A percentile compares a stretch with the other conserved stretches of the same genome.
Conservation (phyloP, 2,888 invertebrate genomes). For the Electrophaes corylata region DNA sequence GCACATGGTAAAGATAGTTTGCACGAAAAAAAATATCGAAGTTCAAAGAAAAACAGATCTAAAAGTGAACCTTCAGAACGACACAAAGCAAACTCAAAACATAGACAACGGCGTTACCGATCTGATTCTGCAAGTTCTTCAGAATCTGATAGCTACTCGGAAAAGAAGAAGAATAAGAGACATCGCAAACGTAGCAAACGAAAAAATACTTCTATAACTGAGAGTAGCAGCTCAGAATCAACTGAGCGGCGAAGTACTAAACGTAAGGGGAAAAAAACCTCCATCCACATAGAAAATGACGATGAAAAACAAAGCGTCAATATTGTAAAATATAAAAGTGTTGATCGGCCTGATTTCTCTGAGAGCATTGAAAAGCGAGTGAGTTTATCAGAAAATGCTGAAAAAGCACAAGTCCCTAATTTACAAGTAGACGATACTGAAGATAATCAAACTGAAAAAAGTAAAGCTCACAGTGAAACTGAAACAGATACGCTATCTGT, state of each 20-base stretch:
- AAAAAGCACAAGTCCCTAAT: conserved; percentile 35
- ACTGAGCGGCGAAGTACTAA: conserved; percentile 71
- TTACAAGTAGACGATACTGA: conserved; percentile 60
- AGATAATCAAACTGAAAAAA: conserved; percentile 55
- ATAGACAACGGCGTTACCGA: conserved; percentile 56
- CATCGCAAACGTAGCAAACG: conserved; percentile 70
- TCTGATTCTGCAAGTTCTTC: conserved; percentile 69
- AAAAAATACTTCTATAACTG: conserved; percentile 72
- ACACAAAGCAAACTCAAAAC: conserved; percentile 59
- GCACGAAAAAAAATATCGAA: conserved; percentile 56
- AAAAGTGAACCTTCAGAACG: conserved; percentile 77
- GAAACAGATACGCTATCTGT: conserved; percentile 78
- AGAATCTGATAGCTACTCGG: conserved; percentile 63
- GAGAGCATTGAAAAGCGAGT: conserved; percentile 52
- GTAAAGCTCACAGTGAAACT: conserved; percentile 71
- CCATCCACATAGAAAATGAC: conserved; percentile 75
- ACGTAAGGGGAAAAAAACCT: conserved; percentile 76
- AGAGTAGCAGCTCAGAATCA: conserved; percentile 75
- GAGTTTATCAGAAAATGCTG: conserved; percentile 37
- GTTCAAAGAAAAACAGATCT: conserved; percentile 71
- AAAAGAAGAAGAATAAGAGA: conserved; percentile 71
- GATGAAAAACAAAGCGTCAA: conserved; percentile 76
- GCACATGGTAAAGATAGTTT: conserved; percentile 52
- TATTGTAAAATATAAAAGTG: conserved; percentile 72
- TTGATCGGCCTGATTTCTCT: conserved; percentile 50